Conservation (phyloP, 2,797 vertebrate genomes). For the Leucoraja ocellata region DNA sequence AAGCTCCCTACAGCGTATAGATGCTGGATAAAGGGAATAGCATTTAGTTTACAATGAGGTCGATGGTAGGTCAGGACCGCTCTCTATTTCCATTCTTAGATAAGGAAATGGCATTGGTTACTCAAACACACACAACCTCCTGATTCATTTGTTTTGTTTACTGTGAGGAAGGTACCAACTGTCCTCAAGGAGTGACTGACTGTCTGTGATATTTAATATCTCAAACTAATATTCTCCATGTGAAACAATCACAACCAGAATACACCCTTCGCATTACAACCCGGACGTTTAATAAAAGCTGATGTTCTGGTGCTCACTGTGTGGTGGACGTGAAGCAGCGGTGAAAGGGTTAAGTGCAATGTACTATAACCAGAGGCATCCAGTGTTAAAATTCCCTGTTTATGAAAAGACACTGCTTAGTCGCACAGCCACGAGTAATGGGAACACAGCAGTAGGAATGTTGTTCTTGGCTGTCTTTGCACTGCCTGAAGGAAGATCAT, state of each 20-base stretch:
- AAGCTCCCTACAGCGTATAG: too few relatives aligned
- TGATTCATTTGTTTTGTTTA: neutral
- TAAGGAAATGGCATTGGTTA: too few relatives aligned
- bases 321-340: neutral
- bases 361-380: neutral
- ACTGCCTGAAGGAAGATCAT: neutral
- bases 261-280: neutral
- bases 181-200: neutral
- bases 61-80: too few relatives aligned
- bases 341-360: conserved; percentile 3
- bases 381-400: conserved; percentile 2
- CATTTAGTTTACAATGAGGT: too few relatives aligned
- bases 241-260: neutral
- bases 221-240: neutral
- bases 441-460: neutral
- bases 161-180: neutral
- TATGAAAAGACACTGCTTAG: conserved; percentile 1
- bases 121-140: neutral
- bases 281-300: neutral
- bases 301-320: neutral
- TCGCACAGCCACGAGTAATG: conserved; percentile 2
- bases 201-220: neutral
- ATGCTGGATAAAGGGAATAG: too few relatives aligned
- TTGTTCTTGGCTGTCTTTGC: conserved; percentile 4
- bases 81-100: too few relatives aligned